Evolutionary conservation across 2,888 invertebrate genomes (phyloP).

Genomic region (Tenthredo livida): DNA sequence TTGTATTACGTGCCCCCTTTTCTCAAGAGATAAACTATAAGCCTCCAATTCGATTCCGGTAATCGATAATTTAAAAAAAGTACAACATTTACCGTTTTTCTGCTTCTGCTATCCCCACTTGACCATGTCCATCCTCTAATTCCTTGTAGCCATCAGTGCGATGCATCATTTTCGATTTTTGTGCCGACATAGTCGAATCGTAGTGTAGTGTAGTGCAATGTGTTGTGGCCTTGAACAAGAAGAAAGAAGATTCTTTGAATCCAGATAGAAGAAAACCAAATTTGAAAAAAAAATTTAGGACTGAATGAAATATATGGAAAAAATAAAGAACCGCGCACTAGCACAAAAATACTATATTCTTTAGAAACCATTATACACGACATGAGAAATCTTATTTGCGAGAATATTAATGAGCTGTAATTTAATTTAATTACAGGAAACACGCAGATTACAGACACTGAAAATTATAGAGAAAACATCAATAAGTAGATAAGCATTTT

Average conservation of each 20-base stretch:
- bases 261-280: no score
- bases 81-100: background rate
- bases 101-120: background rate
- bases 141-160: no score
- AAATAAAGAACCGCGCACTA: background rate
- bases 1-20: background rate
- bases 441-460: no score
- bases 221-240: background rate
- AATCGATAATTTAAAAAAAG: background rate
- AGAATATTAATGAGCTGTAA: no score
- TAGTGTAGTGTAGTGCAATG: background rate
- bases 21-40: background rate
- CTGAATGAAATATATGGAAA: background rate
- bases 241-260: background rate
- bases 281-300: background rate
- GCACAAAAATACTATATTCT: background rate
- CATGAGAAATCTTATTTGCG: no score
- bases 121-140: background rate
- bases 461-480: no score
- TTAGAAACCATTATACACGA: background rate
- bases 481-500: no score
- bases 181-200: background rate
- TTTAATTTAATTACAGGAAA: no score
- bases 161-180: background rate
- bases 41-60: background rate